Evolutionary conservation across 2,797 vertebrate genomes (phyloP).

Genomic region (Hylomyscus alleni): DNA sequence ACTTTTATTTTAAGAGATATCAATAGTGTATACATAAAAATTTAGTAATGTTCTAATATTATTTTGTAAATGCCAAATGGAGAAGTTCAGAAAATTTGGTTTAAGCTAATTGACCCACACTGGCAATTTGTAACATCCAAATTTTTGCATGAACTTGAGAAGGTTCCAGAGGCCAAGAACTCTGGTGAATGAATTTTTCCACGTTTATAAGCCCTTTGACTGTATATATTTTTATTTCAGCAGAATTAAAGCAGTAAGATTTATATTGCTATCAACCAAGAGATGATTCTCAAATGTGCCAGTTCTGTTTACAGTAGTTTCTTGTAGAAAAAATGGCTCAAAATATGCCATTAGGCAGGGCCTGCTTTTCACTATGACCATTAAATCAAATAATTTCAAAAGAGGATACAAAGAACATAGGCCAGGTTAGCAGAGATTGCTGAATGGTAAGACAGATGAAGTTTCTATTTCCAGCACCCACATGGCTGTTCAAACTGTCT

Average conservation of each 20-base stretch:
- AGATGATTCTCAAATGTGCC: neutral
- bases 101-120: neutral
- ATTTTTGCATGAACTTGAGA: neutral
- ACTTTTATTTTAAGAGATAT: neutral
- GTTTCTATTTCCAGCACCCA: neutral
- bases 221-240: neutral
- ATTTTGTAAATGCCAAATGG: neutral
- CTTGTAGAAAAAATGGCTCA: neutral
- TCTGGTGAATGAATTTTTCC: neutral
- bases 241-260: neutral
- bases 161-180: neutral
- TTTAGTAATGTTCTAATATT: neutral
- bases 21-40: neutral
- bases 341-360: neutral
- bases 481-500: too few species aligned
- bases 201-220: neutral
- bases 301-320: neutral
- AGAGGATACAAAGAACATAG: neutral
- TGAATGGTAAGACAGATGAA: too few species aligned
- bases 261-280: neutral
- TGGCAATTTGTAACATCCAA: neutral
- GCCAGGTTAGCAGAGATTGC: neutral
- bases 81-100: slow-evolving; percentile 5
- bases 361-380: neutral
- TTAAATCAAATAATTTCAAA: neutral